phyloP scores from a whole-genome alignment of 2,888 invertebrate species.

The Gari tellinella region DNA sequence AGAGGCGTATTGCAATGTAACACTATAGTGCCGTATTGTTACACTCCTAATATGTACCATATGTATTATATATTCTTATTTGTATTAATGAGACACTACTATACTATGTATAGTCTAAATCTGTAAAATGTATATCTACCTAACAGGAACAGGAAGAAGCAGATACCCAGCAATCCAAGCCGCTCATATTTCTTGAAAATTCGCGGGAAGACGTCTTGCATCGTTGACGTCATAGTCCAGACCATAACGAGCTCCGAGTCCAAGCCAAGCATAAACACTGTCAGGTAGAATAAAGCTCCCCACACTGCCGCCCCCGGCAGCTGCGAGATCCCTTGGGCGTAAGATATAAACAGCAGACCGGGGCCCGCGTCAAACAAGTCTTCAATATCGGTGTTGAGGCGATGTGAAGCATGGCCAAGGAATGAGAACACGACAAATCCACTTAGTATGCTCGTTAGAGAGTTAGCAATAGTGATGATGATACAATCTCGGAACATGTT shows the following conservation, averaged over 20 bases:
- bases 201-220: slow-evolving; percentile 25
- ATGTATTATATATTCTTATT: too few species aligned
- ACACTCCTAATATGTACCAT: too few species aligned
- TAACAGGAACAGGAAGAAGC: slow-evolving; percentile 24
- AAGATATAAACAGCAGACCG: slow-evolving; percentile 26
- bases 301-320: slow-evolving; percentile 29
- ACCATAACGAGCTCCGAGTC: slow-evolving; percentile 23
- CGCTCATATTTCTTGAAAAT: slow-evolving; percentile 6
- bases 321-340: slow-evolving; percentile 23
- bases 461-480: slow-evolving; percentile 15
- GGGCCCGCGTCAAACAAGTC: slow-evolving; percentile 25
- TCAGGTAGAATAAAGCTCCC: slow-evolving; percentile 27
- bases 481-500: slow-evolving; percentile 33
- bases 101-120: too few species aligned
- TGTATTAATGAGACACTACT: too few species aligned
- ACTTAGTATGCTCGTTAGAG: slow-evolving; percentile 16
- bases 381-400: slow-evolving; percentile 21
- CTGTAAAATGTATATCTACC: too few species aligned
- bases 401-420: slow-evolving; percentile 25
- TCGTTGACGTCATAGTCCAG: slow-evolving; percentile 6
- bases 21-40: too few species aligned
- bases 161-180: slow-evolving; percentile 13
- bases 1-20: too few species aligned
- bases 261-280: slow-evolving; percentile 28
- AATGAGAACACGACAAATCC: slow-evolving; percentile 30